phyloP scores from a whole-genome alignment of 35 echinoderm and acorn worm species.

The Strongylocentrotus purpuratus region DNA sequence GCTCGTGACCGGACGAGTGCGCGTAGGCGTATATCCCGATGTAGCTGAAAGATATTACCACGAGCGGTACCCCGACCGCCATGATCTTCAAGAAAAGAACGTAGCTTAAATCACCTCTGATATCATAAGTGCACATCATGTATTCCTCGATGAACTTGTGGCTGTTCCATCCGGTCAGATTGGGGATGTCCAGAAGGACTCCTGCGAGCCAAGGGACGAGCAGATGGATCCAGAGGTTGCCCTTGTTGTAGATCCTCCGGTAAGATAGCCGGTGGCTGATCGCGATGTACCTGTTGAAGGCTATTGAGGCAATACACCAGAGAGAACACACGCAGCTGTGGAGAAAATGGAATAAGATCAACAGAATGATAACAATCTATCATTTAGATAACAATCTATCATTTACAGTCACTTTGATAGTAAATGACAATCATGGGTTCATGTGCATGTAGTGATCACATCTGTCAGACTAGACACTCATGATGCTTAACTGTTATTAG shows the following conservation, averaged over 20 bases:
- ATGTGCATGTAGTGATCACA: no score
- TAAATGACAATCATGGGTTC: no score
- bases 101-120: background rate
- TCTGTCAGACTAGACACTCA: no score
- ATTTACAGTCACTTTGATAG: no score
- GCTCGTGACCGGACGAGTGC: background rate
- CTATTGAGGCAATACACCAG: constrained; percentile 65
- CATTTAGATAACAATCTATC: no score
- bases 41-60: constrained; percentile 38
- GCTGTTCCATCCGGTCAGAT: constrained; percentile 5
- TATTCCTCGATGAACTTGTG: background rate
- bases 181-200: constrained; percentile 33
- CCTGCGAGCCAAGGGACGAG: background rate
- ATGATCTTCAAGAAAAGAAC: background rate
- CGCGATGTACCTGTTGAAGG: constrained; percentile 66
- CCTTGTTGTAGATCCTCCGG: constrained; percentile 61
- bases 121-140: constrained; percentile 20
- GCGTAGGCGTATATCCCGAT: constrained; percentile 24
- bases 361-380: background rate
- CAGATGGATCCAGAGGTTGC: constrained; percentile 31
- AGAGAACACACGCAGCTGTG: constrained; percentile 66
- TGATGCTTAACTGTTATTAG: no score
- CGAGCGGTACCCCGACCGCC: background rate
- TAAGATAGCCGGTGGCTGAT: constrained; percentile 63
- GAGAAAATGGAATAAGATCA: background rate